Percentiles rank a stretch among this genome's conserved stretches.
phyloP scores from a whole-genome alignment of 92 coral and sea anemone genomes.

The Palythoa caribaeorum region DNA sequence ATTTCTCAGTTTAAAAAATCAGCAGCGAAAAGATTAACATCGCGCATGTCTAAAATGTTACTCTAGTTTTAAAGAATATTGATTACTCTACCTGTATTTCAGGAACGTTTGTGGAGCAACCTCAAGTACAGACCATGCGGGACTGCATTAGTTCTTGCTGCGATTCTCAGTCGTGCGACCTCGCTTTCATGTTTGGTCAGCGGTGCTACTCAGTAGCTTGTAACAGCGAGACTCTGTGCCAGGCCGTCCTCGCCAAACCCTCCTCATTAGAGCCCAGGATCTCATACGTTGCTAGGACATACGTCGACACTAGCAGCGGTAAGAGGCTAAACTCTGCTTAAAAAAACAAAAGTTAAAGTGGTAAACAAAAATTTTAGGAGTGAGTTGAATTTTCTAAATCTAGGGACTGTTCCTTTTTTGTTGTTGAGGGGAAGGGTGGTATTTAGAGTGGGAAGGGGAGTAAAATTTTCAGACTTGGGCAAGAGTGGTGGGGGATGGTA shows the following conservation, averaged over 20 bases:
- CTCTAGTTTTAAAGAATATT: not conserved
- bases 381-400: too few relatives aligned
- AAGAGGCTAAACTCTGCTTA: slow-evolving; percentile 19
- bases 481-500: too few relatives aligned
- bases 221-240: slow-evolving; percentile 79
- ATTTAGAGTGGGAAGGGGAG: too few relatives aligned
- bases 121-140: slow-evolving; percentile 75
- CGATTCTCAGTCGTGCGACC: slow-evolving; percentile 87
- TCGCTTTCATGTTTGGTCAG: slow-evolving; percentile 98
- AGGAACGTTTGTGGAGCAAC: slow-evolving; percentile 86
- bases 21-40: too few relatives aligned
- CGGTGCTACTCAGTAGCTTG: slow-evolving; percentile 96
- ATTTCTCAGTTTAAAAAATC: too few relatives aligned
- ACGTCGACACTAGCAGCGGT: slow-evolving; percentile 59
- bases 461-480: too few relatives aligned
- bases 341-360: too few relatives aligned
- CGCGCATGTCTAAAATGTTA: too few relatives aligned
- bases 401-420: too few relatives aligned
- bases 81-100: not conserved
- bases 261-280: slow-evolving; percentile 76
- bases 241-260: slow-evolving; percentile 91
- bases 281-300: slow-evolving; percentile 82
- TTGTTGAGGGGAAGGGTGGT: too few relatives aligned
- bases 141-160: slow-evolving; percentile 89
- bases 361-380: too few relatives aligned